phyloP scores from a whole-genome alignment of 2,888 invertebrate species.

The Drosophila flavopinicola region DNA sequence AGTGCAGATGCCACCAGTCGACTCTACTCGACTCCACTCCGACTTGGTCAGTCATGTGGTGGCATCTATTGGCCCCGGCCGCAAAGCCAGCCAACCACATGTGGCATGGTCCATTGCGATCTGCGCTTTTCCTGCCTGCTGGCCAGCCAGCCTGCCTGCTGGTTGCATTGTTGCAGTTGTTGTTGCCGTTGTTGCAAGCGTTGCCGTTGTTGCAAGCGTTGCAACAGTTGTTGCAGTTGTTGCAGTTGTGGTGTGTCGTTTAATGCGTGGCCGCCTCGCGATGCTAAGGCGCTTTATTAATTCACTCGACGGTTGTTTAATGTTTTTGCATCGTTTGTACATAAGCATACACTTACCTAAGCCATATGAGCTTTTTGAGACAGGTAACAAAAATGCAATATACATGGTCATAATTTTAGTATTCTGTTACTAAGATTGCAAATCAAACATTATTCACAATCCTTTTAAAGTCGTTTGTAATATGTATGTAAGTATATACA shows the following conservation, averaged over 20 bases:
- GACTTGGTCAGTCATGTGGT: slow-evolving; percentile 66
- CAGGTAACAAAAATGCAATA: neutral
- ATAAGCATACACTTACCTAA: slow-evolving; percentile 26
- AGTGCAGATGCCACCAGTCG: slow-evolving; percentile 39
- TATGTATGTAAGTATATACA: too few species aligned
- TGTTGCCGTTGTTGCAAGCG: slow-evolving; percentile 14
- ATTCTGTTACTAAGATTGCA: neutral
- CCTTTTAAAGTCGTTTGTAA: too few species aligned
- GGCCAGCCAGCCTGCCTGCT: slow-evolving; percentile 31
- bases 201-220: slow-evolving; percentile 25
- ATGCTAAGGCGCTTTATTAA: slow-evolving; percentile 68
- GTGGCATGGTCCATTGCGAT: slow-evolving; percentile 44
- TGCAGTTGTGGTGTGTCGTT: slow-evolving; percentile 65
- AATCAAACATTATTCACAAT: too few species aligned
- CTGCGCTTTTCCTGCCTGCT: slow-evolving; percentile 21
- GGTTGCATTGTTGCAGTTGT: slow-evolving; percentile 48
- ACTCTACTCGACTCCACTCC: neutral
- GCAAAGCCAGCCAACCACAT: slow-evolving; percentile 46
- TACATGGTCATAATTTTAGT: neutral
- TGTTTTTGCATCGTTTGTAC: slow-evolving; percentile 53
- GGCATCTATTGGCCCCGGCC: slow-evolving; percentile 65
- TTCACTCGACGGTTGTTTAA: slow-evolving; percentile 76
- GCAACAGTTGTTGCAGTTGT: slow-evolving; percentile 29
- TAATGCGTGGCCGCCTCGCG: slow-evolving; percentile 74
- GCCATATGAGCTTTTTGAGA: neutral